These are phyloP conservation scores for Drosophila kokeensis DNA, from an alignment of 2,888 invertebrate genomes.

Conservation along the genomic window DNA sequence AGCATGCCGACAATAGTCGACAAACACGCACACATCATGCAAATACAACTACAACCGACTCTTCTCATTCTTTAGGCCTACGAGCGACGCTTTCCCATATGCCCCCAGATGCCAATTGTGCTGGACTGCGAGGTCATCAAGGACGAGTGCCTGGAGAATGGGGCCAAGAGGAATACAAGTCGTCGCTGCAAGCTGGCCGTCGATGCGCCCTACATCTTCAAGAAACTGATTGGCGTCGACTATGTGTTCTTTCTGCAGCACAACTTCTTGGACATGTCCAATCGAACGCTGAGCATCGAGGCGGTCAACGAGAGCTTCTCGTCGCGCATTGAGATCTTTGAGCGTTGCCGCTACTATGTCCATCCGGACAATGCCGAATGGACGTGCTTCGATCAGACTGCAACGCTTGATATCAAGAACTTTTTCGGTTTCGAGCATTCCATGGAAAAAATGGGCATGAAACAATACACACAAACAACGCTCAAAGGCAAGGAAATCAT, in stretches of 20 bases:
- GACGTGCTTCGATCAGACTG: conserved; percentile 98
- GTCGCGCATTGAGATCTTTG: conserved; percentile 92
- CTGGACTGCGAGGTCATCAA: conserved; percentile 93
- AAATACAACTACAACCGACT: conserved; percentile 7
- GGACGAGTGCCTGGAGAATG: conserved; percentile 91
- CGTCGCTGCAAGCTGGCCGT: conserved; percentile 95
- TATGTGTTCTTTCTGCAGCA: conserved; percentile 95
- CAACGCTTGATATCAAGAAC: conserved; percentile 95
- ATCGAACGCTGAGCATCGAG: conserved; percentile 93
- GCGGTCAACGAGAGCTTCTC: conserved; percentile 97
- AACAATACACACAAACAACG: conserved; percentile 91
- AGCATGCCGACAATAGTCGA: conserved; percentile 1
- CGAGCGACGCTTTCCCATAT: conserved; percentile 96
- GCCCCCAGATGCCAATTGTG: conserved; percentile 97
- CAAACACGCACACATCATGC: not conserved
- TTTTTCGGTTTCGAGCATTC: conserved; percentile 97
- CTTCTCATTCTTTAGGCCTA: conserved; percentile 90
- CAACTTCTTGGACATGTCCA: conserved; percentile 92
- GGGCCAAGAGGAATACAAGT: conserved; percentile 91
- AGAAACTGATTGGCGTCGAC: conserved; percentile 97
- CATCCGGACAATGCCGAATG: conserved; percentile 97
- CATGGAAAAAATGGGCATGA: conserved; percentile 98
- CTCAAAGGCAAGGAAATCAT: conserved; percentile 94
- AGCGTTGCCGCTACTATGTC: conserved; percentile 90
- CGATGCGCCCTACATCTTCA: conserved; percentile 96